Percentiles rank a stretch among this genome's conserved stretches.
Evolutionary conservation across 2,888 invertebrate genomes (phyloP).

Genomic region (Esperia sulphurella): DNA sequence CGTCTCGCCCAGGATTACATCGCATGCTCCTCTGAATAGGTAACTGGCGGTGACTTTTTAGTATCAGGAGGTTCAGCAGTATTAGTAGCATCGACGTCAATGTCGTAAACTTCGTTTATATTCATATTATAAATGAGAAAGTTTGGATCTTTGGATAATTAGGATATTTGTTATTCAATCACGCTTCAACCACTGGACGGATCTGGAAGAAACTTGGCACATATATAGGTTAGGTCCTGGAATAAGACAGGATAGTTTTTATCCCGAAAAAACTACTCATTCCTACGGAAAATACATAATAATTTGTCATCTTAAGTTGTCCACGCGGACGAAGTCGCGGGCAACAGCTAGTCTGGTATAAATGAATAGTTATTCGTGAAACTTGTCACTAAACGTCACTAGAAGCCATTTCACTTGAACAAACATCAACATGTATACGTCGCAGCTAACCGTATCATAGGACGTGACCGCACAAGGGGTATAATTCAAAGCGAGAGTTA

Average conservation of each 20-base stretch:
- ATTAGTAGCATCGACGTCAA: not conserved
- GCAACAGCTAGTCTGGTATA: no score
- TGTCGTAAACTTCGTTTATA: not conserved
- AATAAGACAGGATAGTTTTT: no score
- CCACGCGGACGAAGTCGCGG: no score
- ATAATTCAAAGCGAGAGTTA: slow-evolving; percentile 54
- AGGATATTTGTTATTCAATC: no score
- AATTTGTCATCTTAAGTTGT: no score
- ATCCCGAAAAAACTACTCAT: no score
- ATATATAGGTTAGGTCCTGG: no score
- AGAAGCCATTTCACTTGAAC: slow-evolving; percentile 3
- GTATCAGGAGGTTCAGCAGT: not conserved
- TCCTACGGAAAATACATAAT: no score
- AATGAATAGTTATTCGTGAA: not conserved
- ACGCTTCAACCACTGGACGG: no score
- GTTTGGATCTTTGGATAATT: no score
- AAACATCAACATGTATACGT: not conserved
- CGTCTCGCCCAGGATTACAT: slow-evolving; percentile 71
- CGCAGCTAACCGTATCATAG: not conserved
- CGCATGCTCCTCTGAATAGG: slow-evolving; percentile 71
- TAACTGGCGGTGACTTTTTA: slow-evolving; percentile 64
- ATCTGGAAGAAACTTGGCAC: no score
- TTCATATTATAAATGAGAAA: no score
- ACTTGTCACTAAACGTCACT: not conserved
- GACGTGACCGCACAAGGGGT: slow-evolving; percentile 14